A percentile compares a stretch with the other conserved stretches of the same genome.
Evolutionary conservation across 92 coral and sea anemone genomes (phyloP).

Genomic region (Hydrozoanthus gracilis): DNA sequence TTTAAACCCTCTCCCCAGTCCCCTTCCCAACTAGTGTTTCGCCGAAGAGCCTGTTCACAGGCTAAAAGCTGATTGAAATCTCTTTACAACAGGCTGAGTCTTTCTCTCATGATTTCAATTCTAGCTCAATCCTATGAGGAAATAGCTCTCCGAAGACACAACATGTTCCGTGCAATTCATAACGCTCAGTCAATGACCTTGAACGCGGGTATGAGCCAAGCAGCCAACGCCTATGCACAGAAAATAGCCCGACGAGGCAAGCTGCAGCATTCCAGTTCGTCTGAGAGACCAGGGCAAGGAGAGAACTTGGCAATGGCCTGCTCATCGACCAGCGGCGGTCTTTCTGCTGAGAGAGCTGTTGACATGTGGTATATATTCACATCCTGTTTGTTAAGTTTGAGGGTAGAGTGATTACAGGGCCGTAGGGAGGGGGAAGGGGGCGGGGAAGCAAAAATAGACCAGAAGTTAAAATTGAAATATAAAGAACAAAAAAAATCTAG

Average conservation of each 20-base stretch:
- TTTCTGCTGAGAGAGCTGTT: conserved; percentile 65
- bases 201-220: conserved; percentile 65
- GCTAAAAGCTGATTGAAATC: no score
- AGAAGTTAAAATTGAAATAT: no score
- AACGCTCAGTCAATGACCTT: conserved; percentile 72
- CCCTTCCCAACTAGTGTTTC: no score
- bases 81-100: no score
- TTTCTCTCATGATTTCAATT: no score
- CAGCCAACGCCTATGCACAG: conserved; percentile 81
- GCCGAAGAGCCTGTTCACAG: no score
- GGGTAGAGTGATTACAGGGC: no score
- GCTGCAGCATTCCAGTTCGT: conserved; percentile 63
- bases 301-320: conserved; percentile 90
- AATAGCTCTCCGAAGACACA: conserved; percentile 71
- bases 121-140: conserved; percentile 35
- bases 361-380: conserved; percentile 55
- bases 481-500: no score
- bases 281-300: conserved; percentile 69
- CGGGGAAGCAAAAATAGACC: no score
- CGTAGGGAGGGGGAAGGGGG: no score
- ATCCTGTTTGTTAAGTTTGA: not conserved
- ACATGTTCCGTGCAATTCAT: conserved; percentile 77
- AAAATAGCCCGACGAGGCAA: conserved; percentile 66
- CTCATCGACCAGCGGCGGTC: conserved; percentile 28
- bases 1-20: no score